Evolutionary conservation across 2,888 invertebrate species (phyloP).

Genomic region (Dynastes hyllus): DNA sequence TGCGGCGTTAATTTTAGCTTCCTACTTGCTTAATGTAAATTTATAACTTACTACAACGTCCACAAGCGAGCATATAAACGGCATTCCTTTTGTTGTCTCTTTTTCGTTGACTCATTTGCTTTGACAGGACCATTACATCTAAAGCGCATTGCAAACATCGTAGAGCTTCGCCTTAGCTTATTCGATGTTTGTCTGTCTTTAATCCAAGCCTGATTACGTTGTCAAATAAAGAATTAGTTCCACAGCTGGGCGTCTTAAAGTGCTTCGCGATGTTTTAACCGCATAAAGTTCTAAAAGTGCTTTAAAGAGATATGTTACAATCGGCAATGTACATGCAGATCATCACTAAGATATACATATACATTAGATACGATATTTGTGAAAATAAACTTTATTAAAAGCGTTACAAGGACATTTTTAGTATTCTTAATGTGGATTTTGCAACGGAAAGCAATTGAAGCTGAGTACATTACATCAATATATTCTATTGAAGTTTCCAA

Average conservation of each 20-base stretch:
- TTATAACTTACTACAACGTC: not conserved
- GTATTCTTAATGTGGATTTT: too few relatives aligned
- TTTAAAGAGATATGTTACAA: not conserved
- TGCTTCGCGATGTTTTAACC: not conserved
- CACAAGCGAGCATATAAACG: not conserved
- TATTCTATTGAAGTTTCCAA: too few relatives aligned
- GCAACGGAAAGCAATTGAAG: too few relatives aligned
- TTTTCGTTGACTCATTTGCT: constrained; percentile 35
- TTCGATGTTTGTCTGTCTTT: constrained; percentile 22
- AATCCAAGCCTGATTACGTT: constrained; percentile 24
- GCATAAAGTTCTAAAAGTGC: not conserved
- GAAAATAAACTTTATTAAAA: too few relatives aligned
- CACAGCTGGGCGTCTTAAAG: constrained; percentile 16
- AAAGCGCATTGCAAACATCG: constrained; percentile 39
- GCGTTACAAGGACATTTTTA: too few relatives aligned
- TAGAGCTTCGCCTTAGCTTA: constrained; percentile 9
- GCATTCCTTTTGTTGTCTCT: constrained; percentile 13
- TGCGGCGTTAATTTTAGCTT: constrained; percentile 2
- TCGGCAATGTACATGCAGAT: too few relatives aligned
- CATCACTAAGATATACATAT: too few relatives aligned
- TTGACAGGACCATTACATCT: constrained; percentile 39
- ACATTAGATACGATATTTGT: too few relatives aligned
- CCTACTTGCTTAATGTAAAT: constrained; percentile 8
- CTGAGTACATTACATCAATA: too few relatives aligned
- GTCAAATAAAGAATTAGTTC: constrained; percentile 11